Conservation (phyloP, 2,113 vertebrate genomes). For the Coreoperca whiteheadi region DNA sequence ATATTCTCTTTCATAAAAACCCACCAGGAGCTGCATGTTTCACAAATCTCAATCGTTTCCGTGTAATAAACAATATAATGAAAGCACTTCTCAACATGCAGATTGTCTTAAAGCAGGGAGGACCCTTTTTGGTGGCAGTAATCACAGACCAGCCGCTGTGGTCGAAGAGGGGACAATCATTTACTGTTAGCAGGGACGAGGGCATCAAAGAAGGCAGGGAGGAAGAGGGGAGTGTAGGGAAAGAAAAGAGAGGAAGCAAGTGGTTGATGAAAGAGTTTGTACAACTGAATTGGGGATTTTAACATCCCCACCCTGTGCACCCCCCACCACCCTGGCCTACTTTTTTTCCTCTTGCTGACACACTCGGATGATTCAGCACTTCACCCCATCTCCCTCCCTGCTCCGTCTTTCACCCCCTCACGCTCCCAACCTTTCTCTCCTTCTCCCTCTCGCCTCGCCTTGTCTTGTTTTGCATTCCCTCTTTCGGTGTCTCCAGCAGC, state of each 20-base stretch:
- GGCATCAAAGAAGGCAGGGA: constrained; percentile 48
- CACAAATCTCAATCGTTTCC: constrained; percentile 32
- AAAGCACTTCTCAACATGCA: neutral
- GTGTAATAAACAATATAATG: constrained; percentile 27
- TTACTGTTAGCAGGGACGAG: constrained; percentile 57
- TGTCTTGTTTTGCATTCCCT: constrained; percentile 33
- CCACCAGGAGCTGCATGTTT: constrained; percentile 31
- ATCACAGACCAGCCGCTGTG: constrained; percentile 53
- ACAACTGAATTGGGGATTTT: constrained; percentile 60
- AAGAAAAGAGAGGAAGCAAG: constrained; percentile 66
- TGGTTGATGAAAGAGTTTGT: constrained; percentile 69
- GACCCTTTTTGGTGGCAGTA: constrained; percentile 19
- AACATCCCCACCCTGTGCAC: constrained; percentile 38
- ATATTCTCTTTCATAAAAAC: constrained; percentile 21
- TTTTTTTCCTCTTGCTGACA: constrained; percentile 55
- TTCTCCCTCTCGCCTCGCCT: neutral
- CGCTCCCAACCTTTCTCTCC: constrained; percentile 7
- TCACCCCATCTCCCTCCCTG: constrained; percentile 30
- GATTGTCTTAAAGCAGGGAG: constrained; percentile 14
- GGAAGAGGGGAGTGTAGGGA: constrained; percentile 25
- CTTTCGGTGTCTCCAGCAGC: constrained; percentile 24
- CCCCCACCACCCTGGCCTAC: constrained; percentile 63
- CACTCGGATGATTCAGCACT: constrained; percentile 71
- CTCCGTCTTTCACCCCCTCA: constrained; percentile 27
- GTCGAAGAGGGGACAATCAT: constrained; percentile 44